A percentile compares a stretch with the other conserved stretches of the same genome.
Conservation (phyloP, 1,140 invertebrate species). For the Camponotus floridanus region DNA sequence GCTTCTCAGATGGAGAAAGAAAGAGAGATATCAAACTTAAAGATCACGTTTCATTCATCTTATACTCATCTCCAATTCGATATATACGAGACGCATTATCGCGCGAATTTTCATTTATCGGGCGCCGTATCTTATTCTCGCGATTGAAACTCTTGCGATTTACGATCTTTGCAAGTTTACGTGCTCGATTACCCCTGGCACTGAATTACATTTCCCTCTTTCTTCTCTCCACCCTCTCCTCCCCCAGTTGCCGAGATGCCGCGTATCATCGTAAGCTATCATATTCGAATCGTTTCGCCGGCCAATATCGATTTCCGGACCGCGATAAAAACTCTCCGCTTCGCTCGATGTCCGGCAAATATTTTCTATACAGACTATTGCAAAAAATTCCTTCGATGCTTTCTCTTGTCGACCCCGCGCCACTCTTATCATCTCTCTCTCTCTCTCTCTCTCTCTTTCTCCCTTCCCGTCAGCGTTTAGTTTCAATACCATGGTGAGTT, state of each 20-base stretch:
- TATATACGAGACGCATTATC: constrained; percentile 27
- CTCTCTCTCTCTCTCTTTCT: no score
- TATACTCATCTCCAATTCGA: neutral
- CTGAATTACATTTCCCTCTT: constrained; percentile 44
- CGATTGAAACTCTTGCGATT: constrained; percentile 49
- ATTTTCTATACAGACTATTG: constrained; percentile 37
- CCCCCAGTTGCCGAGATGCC: neutral
- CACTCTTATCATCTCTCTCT: constrained; percentile 30
- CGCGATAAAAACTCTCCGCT: constrained; percentile 29
- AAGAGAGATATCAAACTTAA: constrained; percentile 11
- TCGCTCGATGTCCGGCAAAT: constrained; percentile 35
- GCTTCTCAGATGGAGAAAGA: neutral
- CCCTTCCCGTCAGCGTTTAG: neutral
- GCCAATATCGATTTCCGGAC: constrained; percentile 41
- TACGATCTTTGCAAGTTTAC: constrained; percentile 46
- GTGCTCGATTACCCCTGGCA: constrained; percentile 11
- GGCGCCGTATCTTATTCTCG: constrained; percentile 48
- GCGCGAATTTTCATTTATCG: constrained; percentile 52
- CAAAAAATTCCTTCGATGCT: constrained; percentile 48
- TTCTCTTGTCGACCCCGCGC: constrained; percentile 13
- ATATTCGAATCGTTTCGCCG: constrained; percentile 49
- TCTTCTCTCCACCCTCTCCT: neutral
- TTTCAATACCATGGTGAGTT: constrained; percentile 57
- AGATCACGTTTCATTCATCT: neutral
- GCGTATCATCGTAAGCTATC: constrained; percentile 33